Evolutionary conservation across 1,140 invertebrate genomes (phyloP).

Genomic region (Mamestra configurata): DNA sequence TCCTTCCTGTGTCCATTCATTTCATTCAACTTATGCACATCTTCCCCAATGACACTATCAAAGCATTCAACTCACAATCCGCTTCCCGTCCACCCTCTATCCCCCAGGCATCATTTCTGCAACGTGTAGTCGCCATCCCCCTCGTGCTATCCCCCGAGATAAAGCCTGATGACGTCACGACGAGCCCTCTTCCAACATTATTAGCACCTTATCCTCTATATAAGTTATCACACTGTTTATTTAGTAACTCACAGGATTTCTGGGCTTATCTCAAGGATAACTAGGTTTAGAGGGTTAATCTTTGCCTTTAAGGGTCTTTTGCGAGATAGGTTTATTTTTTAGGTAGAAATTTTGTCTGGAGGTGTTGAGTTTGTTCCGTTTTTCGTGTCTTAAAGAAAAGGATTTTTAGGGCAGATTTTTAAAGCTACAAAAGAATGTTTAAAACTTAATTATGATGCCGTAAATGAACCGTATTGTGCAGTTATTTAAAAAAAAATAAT

Average conservation of each 20-base stretch:
- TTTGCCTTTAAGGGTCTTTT: slow-evolving; percentile 5
- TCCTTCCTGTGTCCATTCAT: no score
- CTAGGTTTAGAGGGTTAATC: slow-evolving; percentile 22
- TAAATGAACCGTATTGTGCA: no score
- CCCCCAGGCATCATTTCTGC: slow-evolving; percentile 35
- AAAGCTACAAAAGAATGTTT: no score
- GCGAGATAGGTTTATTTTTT: background rate
- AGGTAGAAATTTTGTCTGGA: background rate
- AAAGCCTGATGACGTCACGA: slow-evolving; percentile 39
- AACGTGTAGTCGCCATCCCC: slow-evolving; percentile 47
- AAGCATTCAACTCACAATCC: background rate
- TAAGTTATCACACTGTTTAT: slow-evolving; percentile 47
- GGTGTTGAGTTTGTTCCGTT: background rate
- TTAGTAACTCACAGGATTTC: slow-evolving; percentile 42
- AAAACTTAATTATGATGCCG: no score
- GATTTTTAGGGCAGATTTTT: background rate
- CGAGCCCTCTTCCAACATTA: slow-evolving; percentile 47
- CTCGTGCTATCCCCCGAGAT: slow-evolving; percentile 46
- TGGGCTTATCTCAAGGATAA: slow-evolving; percentile 44
- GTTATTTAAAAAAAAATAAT: background rate
- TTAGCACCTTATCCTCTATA: slow-evolving; percentile 40
- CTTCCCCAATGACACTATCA: background rate
- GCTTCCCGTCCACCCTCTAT: background rate
- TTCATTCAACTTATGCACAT: no score
- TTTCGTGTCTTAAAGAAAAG: background rate